Evolutionary conservation across 2,797 vertebrate species (phyloP), one percentile per base, ranked within the genome.

Genomic region (Distichodus sexfasciatus): DNA sequence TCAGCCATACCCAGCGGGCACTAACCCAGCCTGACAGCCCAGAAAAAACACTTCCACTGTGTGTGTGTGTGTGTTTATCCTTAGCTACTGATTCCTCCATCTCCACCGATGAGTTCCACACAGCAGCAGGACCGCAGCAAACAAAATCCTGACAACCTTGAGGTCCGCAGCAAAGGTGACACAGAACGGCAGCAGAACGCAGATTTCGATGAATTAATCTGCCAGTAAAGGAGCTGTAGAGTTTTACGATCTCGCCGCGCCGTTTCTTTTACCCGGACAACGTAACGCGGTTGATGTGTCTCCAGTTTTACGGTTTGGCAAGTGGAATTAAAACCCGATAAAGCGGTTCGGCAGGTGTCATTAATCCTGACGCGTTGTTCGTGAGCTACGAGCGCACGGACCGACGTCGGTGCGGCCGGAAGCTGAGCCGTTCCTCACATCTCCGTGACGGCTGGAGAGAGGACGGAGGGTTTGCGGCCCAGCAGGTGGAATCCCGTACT

Each of bases 11-110:
- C 50, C 5, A 23, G 36, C 40, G 33, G 60, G 40, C 60, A 57
- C 67, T 69, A 72, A 74, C 54, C 26, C 31, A 66, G 69, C 48
- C 65, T 77, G 75, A 75, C 78, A 75, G 75, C 66, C 57, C 48
- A 48, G 66, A 76, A 79, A 69, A 75, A 72, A 77, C 78, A 74
- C 57, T 76, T 74, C 58, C 75, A 58, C 57, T 41, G 68, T 73
- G 69, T n/a, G 23, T 10, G 12, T 75, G 61, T 76, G 66, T n/a
- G 41, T 8, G 15, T 55, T 53, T 24, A 53, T 74, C 62, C 53
- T 24, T 28, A 3, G 31, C 53, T 70, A 70, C 55, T 38, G 47
- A 60, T 35, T 53, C 47, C 17, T 29, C 28, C 44, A 60, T 66
- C 67, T 70, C 51, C 23, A 33, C 24, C 36, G 62, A 75, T 55